phyloP scores from a whole-genome alignment of 1,140 invertebrate species.

The Trichoplusia ni region DNA sequence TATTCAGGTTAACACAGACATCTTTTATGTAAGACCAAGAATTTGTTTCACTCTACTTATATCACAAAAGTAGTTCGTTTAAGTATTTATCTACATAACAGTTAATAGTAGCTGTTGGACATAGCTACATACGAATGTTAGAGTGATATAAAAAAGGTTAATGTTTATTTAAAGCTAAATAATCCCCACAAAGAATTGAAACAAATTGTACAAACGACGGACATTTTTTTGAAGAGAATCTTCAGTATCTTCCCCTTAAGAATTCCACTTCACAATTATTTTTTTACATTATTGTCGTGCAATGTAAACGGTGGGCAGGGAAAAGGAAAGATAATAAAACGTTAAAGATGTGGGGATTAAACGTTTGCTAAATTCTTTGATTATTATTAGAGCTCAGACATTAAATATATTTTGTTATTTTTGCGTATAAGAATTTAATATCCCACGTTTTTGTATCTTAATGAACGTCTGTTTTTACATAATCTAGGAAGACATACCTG shows the following conservation, averaged over 20 bases:
- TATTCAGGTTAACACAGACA: too few relatives aligned
- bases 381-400: background rate
- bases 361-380: background rate
- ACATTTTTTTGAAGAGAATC: slow-evolving; percentile 1
- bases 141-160: too few relatives aligned
- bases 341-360: slow-evolving; percentile 16
- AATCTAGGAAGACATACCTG: too few relatives aligned
- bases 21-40: too few relatives aligned
- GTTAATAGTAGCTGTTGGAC: too few relatives aligned
- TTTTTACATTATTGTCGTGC: slow-evolving; percentile 22
- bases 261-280: slow-evolving; percentile 13
- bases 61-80: too few relatives aligned
- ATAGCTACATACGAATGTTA: too few relatives aligned
- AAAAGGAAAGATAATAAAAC: slow-evolving; percentile 17
- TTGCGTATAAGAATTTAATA: background rate
- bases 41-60: too few relatives aligned
- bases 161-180: too few relatives aligned
- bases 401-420: background rate
- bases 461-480: too few relatives aligned
- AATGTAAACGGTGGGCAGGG: slow-evolving; percentile 7
- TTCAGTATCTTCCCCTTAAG: slow-evolving; percentile 2
- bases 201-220: background rate
- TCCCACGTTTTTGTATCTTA: background rate
- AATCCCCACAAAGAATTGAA: too few relatives aligned
- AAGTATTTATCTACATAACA: too few relatives aligned